Base-by-base conservation (phyloP, 2,888 invertebrate species). In the Mylabris sibirica region DNA sequence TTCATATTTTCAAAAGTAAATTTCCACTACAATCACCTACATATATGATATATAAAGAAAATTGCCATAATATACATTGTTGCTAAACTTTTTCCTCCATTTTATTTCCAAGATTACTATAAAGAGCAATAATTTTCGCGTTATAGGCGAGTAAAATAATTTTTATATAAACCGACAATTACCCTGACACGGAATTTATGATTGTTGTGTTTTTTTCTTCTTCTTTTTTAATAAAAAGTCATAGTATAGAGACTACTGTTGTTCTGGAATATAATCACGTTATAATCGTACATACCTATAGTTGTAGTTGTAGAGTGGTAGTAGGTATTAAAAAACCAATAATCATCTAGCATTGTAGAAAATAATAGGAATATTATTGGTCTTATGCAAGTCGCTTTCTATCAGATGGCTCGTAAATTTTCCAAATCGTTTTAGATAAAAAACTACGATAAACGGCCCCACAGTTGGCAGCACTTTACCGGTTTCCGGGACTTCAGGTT, bases 361-460 rank as follows among this genome's bases (percentile, higher is more conserved):
- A 20, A 49, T 49, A 49, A 49, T 49, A 49, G 20, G 49, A 49
- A 49, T 49, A 49, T 49, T 49, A 49, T 49, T 49, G 49, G 49
- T 20, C 20, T 49, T 49, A 49, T 49, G 49, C 49, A 49, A 22
- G 49, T 49, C 49, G 49, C 49, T 12, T 49, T 20, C 49, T 49
- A 49, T 49, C 49, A 49, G 49, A 49, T 49, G 49, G 49, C 49
- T 49, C 49, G 49, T 49, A 49, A 49, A 49, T 49, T 49, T 49
- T 20, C 49, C 49, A 49, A 49, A 49, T 49, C 49, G 49, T 20
- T 49, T 20, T 49, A 49, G 49, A 49, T 49, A 49, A 49, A 49
- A 49, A 49, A 49, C 49, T 17, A 49, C 49, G 49, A 49, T 49
- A 49, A 49, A 49, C 49, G 49, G 49, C 20, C 49, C 49, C 49